phyloP scores from a whole-genome alignment of 2,797 vertebrate species.

The Diplodus sargus region DNA sequence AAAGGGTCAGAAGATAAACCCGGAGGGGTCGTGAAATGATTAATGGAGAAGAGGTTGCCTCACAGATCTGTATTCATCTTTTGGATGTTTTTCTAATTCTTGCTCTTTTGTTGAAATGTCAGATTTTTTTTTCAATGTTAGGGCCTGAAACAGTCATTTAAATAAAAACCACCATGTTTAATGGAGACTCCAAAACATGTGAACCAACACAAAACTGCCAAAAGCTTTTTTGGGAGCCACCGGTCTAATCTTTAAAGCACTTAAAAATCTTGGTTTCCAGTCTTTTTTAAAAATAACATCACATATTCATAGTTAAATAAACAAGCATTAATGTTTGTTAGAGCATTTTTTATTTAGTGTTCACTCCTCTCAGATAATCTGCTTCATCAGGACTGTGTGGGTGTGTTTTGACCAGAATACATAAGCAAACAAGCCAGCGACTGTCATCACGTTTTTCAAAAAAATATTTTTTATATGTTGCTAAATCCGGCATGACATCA shows the following conservation, averaged over 20 bases:
- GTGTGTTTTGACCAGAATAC: conserved; percentile 8
- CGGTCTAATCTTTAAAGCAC: not conserved
- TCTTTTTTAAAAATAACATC: not conserved
- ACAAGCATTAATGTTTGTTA: not conserved
- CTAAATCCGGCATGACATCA: not conserved
- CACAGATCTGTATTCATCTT: too few relatives aligned
- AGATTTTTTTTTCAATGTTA: not conserved
- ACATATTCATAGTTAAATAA: not conserved
- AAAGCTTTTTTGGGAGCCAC: too few relatives aligned
- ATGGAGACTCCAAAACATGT: too few relatives aligned
- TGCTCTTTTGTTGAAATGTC: not conserved
- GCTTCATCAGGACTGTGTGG: not conserved
- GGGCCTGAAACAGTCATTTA: too few relatives aligned
- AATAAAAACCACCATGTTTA: too few relatives aligned
- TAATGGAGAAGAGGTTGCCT: too few relatives aligned
- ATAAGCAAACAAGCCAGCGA: not conserved
- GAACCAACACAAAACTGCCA: too few relatives aligned
- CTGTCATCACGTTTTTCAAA: not conserved
- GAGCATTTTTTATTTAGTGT: not conserved
- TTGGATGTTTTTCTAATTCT: not conserved
- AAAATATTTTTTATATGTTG: not conserved
- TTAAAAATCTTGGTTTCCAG: not conserved
- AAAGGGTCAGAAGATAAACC: not conserved
- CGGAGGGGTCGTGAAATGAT: not conserved
- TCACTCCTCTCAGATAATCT: not conserved